Conservation (phyloP, 1,140 invertebrate species). For the Musca domestica region DNA sequence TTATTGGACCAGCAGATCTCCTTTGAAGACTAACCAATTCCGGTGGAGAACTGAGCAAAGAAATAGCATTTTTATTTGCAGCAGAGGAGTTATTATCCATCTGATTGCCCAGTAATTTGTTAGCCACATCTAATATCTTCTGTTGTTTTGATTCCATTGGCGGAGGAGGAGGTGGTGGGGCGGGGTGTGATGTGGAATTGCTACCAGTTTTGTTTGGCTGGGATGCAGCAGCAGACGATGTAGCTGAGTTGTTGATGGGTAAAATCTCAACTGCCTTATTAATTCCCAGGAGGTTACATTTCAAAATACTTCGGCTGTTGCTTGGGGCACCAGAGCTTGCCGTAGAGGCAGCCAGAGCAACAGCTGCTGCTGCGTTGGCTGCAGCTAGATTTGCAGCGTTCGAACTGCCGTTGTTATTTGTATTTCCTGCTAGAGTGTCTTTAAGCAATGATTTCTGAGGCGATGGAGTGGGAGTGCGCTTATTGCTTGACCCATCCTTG, state of each 20-base stretch:
- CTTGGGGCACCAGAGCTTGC: constrained; percentile 26
- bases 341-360: neutral
- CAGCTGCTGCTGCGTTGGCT: neutral
- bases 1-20: constrained; percentile 13
- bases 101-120: constrained; percentile 34
- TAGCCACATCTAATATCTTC: constrained; percentile 40
- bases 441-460: constrained; percentile 27
- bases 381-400: constrained; percentile 17
- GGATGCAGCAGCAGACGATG: neutral
- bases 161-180: neutral
- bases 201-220: constrained; percentile 5
- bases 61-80: constrained; percentile 24
- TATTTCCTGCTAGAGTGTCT: constrained; percentile 6
- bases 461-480: neutral
- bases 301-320: constrained; percentile 47
- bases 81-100: constrained; percentile 11
- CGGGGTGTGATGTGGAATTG: neutral
- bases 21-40: constrained; percentile 46
- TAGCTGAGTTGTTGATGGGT: constrained; percentile 28
- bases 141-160: constrained; percentile 31
- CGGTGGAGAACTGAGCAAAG: constrained; percentile 43
- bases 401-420: neutral
- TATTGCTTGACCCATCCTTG: constrained; percentile 32
- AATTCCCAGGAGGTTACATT: constrained; percentile 42
- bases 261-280: constrained; percentile 48